Percentiles rank a stretch among this genome's conserved stretches.
These are phyloP conservation scores for Parascotia fuliginaria DNA, from an alignment of 2,888 invertebrate genomes.

Conservation along the genomic window DNA sequence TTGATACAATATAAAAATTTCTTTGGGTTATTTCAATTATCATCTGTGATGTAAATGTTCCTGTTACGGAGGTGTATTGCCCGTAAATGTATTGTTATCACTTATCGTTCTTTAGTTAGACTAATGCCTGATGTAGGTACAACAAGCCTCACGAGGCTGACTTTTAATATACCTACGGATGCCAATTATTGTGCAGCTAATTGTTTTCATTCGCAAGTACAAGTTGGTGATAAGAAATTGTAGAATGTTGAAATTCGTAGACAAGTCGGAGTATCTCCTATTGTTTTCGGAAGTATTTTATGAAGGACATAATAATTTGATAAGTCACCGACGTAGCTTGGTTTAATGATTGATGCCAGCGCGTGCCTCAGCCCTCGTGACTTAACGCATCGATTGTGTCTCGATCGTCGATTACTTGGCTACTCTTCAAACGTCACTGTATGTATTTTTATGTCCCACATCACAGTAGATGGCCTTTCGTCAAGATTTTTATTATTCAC, in stretches of 20 bases:
- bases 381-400: slow-evolving; percentile 40
- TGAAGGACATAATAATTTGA: slow-evolving; percentile 35
- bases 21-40: too few relatives aligned
- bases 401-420: slow-evolving; percentile 65
- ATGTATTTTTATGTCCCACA: slow-evolving; percentile 65
- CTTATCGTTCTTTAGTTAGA: too few relatives aligned
- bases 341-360: slow-evolving; percentile 48
- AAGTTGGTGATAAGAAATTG: not conserved
- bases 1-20: not conserved
- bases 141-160: too few relatives aligned
- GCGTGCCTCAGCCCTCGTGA: slow-evolving; percentile 50
- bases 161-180: not conserved
- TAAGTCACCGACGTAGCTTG: slow-evolving; percentile 40
- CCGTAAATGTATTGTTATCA: too few relatives aligned
- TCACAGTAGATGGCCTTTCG: slow-evolving; percentile 34
- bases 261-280: not conserved
- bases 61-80: too few relatives aligned
- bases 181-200: not conserved
- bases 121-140: too few relatives aligned
- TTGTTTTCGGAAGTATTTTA: slow-evolving; percentile 10
- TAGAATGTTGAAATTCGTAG: slow-evolving; percentile 1
- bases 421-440: slow-evolving; percentile 66
- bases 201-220: not conserved
- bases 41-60: too few relatives aligned
- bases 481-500: slow-evolving; percentile 21